phyloP scores from a whole-genome alignment of 2,797 vertebrate species.

The Atherinosoma microstoma region DNA sequence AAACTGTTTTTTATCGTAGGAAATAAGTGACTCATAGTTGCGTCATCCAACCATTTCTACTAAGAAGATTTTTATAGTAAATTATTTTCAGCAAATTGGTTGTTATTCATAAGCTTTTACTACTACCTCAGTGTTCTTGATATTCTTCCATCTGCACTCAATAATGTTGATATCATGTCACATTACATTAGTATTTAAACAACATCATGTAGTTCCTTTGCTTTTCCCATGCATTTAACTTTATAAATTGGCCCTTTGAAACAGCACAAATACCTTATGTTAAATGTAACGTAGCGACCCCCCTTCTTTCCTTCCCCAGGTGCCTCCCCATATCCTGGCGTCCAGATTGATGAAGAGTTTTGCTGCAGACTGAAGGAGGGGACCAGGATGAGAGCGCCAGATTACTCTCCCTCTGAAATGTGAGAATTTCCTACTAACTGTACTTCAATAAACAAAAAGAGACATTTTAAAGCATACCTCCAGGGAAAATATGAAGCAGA shows the following conservation, averaged over 20 bases:
- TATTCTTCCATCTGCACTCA: neutral
- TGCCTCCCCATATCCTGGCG: slow-evolving; percentile 93
- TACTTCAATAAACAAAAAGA: neutral
- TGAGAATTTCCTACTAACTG: slow-evolving; percentile 71
- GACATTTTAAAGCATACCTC: neutral
- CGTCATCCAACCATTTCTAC: slow-evolving; percentile 8
- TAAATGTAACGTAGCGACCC: slow-evolving; percentile 5
- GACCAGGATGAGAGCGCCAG: slow-evolving; percentile 92
- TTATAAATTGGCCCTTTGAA: neutral
- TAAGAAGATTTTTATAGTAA: neutral
- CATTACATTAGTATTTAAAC: neutral
- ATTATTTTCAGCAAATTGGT: slow-evolving; percentile 9
- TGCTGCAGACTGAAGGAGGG: slow-evolving; percentile 94
- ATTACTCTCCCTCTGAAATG: slow-evolving; percentile 94
- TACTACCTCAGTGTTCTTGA: neutral
- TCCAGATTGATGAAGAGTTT: slow-evolving; percentile 96
- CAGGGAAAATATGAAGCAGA: neutral
- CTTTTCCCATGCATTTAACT: neutral
- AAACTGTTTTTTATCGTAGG: slow-evolving; percentile 7
- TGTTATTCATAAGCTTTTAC: neutral
- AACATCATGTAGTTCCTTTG: neutral
- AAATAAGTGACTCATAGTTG: slow-evolving; percentile 1
- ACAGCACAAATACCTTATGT: slow-evolving; percentile 4
- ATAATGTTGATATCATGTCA: slow-evolving; percentile 1
- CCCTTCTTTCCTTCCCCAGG: slow-evolving; percentile 73